A percentile compares a stretch with the other conserved stretches of the same genome.
Conservation (phyloP, 2,113 vertebrate species). For the Petaurus breviceps region DNA sequence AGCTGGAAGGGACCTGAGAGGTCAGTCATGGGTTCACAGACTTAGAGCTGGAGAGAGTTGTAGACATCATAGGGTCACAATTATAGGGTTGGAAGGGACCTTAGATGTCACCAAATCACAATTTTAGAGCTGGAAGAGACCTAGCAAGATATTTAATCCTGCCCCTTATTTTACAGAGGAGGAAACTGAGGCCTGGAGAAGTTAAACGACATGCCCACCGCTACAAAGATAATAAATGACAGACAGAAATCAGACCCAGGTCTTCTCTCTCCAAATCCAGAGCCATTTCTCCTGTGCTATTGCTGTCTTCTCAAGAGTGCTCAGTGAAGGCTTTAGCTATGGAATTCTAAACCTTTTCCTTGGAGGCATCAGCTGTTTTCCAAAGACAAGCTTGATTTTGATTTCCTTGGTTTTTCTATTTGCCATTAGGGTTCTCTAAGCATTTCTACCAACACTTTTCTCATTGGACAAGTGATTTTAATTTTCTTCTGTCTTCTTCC, state of each 20-base stretch:
- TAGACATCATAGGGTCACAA: not conserved
- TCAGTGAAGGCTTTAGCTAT: not conserved
- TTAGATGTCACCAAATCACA: not conserved
- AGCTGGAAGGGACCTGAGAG: not conserved
- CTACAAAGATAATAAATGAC: not conserved
- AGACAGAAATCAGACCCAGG: not conserved
- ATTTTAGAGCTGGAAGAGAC: not conserved
- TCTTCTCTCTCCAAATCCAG: not conserved
- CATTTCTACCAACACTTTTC: not conserved
- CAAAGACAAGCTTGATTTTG: not conserved
- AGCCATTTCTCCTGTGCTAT: not conserved
- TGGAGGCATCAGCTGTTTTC: not conserved
- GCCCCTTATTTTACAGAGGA: not conserved
- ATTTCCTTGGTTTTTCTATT: not conserved
- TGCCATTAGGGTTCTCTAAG: not conserved
- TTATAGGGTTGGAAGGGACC: not conserved
- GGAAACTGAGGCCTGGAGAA: not conserved
- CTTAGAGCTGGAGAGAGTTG: not conserved
- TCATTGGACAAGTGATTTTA: slow-evolving; percentile 23
- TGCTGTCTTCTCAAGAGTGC: not conserved
- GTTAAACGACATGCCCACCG: not conserved
- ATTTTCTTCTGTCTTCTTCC: not conserved
- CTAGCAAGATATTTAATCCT: not conserved
- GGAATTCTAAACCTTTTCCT: not conserved
- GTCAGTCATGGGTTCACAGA: not conserved